Percentiles rank a stretch among this genome's conserved stretches.
These are phyloP conservation scores for Tipula helvola DNA, from an alignment of 2,888 invertebrate genomes.

Conservation along the genomic window DNA sequence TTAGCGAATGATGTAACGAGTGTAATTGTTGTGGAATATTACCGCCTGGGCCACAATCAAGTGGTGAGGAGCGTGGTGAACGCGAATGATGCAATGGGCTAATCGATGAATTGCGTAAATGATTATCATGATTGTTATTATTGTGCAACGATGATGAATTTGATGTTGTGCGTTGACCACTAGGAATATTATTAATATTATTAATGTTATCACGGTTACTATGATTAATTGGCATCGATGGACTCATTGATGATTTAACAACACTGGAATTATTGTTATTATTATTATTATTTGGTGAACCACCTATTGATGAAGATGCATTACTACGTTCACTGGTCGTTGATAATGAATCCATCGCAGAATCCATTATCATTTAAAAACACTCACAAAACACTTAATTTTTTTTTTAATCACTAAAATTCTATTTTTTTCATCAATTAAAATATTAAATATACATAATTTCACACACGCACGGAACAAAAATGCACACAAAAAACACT, in stretches of 20 bases:
- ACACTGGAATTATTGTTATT: slow-evolving; percentile 22
- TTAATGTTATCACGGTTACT: slow-evolving; percentile 12
- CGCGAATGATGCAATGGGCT: slow-evolving; percentile 25
- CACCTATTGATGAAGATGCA: slow-evolving; percentile 35
- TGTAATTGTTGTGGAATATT: slow-evolving; percentile 27
- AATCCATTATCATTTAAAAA: slow-evolving; percentile 35
- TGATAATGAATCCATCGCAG: slow-evolving; percentile 42
- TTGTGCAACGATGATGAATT: slow-evolving; percentile 6
- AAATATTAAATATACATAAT: background rate
- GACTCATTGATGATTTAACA: slow-evolving; percentile 19
- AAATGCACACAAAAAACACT: background rate
- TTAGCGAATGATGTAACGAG: slow-evolving; percentile 47
- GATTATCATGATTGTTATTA: slow-evolving; percentile 14
- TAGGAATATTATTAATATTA: slow-evolving; percentile 23
- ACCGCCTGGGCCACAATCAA: slow-evolving; percentile 22
- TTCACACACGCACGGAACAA: background rate
- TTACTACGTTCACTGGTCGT: slow-evolving; percentile 42
- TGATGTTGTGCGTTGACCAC: slow-evolving; percentile 17
- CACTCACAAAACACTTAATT: background rate
- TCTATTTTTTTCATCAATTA: background rate
- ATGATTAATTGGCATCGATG: slow-evolving; percentile 12
- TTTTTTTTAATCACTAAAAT: background rate
- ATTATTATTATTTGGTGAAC: slow-evolving; percentile 31
- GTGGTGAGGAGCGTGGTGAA: background rate
- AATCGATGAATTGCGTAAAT: slow-evolving; percentile 18